These are phyloP conservation scores for Dendrocopos noguchii DNA, from an alignment of 2,113 vertebrate genomes.

Conservation along the genomic window DNA sequence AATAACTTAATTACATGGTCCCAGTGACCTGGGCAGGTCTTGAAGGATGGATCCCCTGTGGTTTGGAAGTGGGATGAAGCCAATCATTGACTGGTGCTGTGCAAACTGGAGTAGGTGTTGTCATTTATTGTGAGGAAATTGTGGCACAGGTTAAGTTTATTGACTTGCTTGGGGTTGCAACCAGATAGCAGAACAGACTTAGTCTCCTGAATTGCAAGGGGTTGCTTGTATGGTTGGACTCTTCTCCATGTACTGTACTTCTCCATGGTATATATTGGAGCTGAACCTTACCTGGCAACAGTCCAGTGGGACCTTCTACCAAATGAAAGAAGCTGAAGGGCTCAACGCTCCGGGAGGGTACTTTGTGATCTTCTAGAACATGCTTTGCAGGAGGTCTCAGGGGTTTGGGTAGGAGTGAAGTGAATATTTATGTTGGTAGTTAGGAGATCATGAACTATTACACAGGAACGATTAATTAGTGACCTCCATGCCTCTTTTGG, in stretches of 20 bases:
- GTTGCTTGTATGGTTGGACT: rapidly evolving
- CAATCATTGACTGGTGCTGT: background rate
- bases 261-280: background rate
- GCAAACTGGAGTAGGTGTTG: background rate
- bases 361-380: background rate
- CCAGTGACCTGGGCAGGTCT: background rate
- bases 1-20: background rate
- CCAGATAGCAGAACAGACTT: background rate
- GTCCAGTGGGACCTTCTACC: background rate
- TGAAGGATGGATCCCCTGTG: background rate
- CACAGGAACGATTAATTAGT: conserved; percentile 27
- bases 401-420: background rate
- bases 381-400: background rate
- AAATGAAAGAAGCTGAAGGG: background rate
- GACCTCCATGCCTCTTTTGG: conserved; percentile 1
- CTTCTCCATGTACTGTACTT: background rate
- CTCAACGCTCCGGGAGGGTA: background rate
- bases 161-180: background rate
- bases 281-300: background rate
- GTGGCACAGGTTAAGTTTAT: background rate
- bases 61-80: background rate
- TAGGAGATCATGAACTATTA: background rate
- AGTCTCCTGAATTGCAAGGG: background rate
- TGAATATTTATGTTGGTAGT: conserved; percentile 13
- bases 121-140: background rate